These are phyloP conservation scores for Anguilla pacifica DNA, from an alignment of 2,797 vertebrate genomes.

Conservation along the genomic window DNA sequence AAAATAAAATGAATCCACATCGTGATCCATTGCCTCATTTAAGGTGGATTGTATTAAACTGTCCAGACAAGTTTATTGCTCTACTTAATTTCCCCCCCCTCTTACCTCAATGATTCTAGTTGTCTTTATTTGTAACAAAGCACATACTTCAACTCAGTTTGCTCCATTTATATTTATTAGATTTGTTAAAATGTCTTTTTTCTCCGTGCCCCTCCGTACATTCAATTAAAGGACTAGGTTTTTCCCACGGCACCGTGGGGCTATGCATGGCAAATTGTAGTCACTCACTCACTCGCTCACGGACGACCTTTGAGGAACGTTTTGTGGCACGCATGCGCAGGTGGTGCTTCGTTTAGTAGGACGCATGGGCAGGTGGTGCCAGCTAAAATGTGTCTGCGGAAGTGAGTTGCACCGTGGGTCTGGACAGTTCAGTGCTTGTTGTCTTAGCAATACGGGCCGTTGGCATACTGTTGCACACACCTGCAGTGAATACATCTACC, in stretches of 20 bases:
- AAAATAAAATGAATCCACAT: not conserved
- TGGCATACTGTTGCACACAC: not conserved
- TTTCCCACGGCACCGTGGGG: not conserved
- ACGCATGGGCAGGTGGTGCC: too few relatives aligned
- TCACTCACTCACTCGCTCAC: too few relatives aligned
- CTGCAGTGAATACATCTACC: not conserved
- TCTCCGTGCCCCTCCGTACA: not conserved
- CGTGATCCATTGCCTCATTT: not conserved
- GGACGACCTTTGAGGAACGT: too few relatives aligned
- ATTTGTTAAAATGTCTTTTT: not conserved
- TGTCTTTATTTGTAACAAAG: not conserved
- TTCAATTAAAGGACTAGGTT: not conserved
- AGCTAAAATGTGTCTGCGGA: too few relatives aligned
- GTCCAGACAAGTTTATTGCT: too few relatives aligned
- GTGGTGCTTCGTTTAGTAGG: too few relatives aligned
- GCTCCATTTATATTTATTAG: not conserved
- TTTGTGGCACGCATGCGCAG: too few relatives aligned
- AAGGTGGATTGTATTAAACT: too few relatives aligned
- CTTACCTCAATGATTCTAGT: not conserved
- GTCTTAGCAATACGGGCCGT: not conserved
- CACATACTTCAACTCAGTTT: not conserved
- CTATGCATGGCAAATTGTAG: too few relatives aligned
- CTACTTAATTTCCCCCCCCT: too few relatives aligned
- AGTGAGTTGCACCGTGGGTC: not conserved
- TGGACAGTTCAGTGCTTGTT: not conserved